These are phyloP conservation scores for Sarcophaga caerulescens DNA, from an alignment of 2,888 invertebrate genomes.

Conservation along the genomic window DNA sequence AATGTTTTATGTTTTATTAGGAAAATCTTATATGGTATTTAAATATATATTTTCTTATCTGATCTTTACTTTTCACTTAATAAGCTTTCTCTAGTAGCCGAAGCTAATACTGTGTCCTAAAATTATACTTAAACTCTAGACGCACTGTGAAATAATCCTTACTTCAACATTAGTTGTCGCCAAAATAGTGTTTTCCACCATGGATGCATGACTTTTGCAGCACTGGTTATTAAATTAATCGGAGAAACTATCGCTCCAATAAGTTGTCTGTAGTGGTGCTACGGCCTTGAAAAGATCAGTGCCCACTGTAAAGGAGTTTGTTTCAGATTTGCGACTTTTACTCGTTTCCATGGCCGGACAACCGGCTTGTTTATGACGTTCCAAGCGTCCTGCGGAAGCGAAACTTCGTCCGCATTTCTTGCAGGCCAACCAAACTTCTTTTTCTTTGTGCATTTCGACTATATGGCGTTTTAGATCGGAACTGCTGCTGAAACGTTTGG, in stretches of 20 bases:
- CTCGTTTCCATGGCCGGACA: constrained; percentile 70
- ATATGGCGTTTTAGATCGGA: constrained; percentile 78
- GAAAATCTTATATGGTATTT: constrained; percentile 28
- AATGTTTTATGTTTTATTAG: not conserved
- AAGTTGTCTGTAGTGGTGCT: constrained; percentile 81
- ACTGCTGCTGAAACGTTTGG: constrained; percentile 75
- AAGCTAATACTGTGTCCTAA: constrained; percentile 53
- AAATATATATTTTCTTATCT: constrained; percentile 26
- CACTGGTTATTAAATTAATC: constrained; percentile 74
- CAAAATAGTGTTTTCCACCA: not conserved
- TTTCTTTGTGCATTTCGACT: constrained; percentile 76
- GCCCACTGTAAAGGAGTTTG: constrained; percentile 75
- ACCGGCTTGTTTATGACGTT: constrained; percentile 75
- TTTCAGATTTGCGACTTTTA: constrained; percentile 69
- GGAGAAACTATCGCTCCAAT: constrained; percentile 82
- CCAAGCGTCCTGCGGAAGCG: constrained; percentile 75
- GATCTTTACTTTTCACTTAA: too few species aligned
- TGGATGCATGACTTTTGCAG: not conserved
- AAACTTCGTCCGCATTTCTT: constrained; percentile 79
- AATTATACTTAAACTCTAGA: constrained; percentile 1
- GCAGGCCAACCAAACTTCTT: constrained; percentile 76
- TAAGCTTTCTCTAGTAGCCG: constrained; percentile 37
- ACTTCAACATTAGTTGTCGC: not conserved
- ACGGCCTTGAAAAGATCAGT: constrained; percentile 81
- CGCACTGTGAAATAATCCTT: not conserved